These are phyloP conservation scores for Cyrtorhinus lividipennis DNA, from an alignment of 1,140 invertebrate species.

Conservation along the genomic window DNA sequence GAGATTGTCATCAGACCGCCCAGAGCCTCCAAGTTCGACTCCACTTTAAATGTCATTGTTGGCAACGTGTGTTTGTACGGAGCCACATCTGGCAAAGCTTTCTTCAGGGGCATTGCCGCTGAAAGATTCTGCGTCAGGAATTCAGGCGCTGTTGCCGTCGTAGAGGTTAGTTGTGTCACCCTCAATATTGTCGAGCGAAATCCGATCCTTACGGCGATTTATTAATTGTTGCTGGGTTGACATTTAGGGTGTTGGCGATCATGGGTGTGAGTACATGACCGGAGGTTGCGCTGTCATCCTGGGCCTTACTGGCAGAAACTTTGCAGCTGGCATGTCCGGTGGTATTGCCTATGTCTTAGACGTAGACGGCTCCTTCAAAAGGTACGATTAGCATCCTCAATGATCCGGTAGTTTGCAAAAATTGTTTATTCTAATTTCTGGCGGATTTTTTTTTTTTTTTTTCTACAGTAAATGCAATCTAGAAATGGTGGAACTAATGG, in stretches of 20 bases:
- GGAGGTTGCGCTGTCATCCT: constrained; percentile 83
- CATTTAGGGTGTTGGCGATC: constrained; percentile 89
- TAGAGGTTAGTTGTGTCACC: constrained; percentile 39
- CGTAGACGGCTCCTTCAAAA: constrained; percentile 64
- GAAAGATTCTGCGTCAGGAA: constrained; percentile 97
- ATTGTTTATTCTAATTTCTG: not conserved
- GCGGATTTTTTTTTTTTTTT: not conserved
- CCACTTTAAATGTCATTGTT: constrained; percentile 90
- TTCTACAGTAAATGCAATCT: constrained; percentile 65
- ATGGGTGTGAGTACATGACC: constrained; percentile 99
- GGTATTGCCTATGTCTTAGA: constrained; percentile 95
- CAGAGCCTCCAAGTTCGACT: constrained; percentile 59
- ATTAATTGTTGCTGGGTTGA: no score
- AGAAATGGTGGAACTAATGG: constrained; percentile 78
- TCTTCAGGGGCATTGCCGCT: constrained; percentile 90
- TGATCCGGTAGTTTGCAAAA: no score
- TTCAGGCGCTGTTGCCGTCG: constrained; percentile 83
- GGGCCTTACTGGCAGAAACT: constrained; percentile 90
- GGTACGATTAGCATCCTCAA: no score
- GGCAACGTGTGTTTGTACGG: constrained; percentile 98
- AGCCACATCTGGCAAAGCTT: constrained; percentile 85
- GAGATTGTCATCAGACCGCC: constrained; percentile 90
- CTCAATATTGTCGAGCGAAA: not conserved
- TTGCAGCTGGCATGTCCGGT: constrained; percentile 96
- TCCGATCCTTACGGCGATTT: not conserved